Evolutionary conservation across 2,888 invertebrate genomes (phyloP), one percentile per base, ranked within the genome.

Genomic region (Calameuta idolon): DNA sequence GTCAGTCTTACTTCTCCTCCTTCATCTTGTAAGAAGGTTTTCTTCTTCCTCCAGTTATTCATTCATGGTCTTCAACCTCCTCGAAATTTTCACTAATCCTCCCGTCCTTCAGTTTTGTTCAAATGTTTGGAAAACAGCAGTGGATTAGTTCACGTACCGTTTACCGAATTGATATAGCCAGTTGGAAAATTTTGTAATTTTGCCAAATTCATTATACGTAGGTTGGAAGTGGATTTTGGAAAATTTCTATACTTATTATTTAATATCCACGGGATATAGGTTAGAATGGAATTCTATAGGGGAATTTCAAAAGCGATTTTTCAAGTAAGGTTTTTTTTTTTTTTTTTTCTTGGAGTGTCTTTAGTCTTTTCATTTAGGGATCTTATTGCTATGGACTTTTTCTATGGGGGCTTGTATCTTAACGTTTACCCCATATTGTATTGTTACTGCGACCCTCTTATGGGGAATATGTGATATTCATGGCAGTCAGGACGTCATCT

Each of bases 401-500:
- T 23, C 55, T 55, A 23, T 9, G 55, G 55, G 55, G 23, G 55
- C 23, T 55, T 55, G 55, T 55, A 55, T 55, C 9, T 55, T 23
- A 55, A 23, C 55, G 55, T 55, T 55, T 55, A 55, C 9, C 23
- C 71, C 71, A 34, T 34, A 11, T 71, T 71, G 31, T 30, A 71
- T 71, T 71, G 71, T 71, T 12, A 11, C 12, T 11, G 12, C 71
- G 1, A 31, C 71, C 71, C 31, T 71, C 34, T 31, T 55, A 55
- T 55, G 23, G 55, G 55, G 34, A 85, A 83, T 81, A 86, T 79
- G 84, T 84, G 83, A 84, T 85, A 85, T 86, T 86, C 85, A 83
- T 82, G 82, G 83, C 85, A 82, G 86, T 88, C 83, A 84, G 84
- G 85, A 87, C 86, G 87, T 87, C 88, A 87, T 86, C 85, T 82